phyloP scores from a whole-genome alignment of 2,113 vertebrate species.

The Pelecanoides urinatrix region DNA sequence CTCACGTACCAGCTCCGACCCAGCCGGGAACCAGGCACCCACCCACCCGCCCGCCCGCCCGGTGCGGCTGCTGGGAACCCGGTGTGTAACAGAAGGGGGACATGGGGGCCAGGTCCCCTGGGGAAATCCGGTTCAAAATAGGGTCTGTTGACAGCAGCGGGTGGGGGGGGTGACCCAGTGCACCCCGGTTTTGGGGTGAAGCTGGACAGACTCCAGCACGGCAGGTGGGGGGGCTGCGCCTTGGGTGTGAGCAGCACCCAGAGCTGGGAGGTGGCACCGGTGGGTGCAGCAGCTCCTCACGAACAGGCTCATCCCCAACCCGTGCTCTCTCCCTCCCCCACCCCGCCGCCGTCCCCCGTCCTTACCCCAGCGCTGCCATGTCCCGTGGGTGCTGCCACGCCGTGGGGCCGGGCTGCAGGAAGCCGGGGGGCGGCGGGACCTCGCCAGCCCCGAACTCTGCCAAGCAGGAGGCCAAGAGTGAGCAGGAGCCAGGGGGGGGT shows the following conservation, averaged over 20 bases:
- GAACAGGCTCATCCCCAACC: too few species aligned
- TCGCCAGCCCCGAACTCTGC: conserved; percentile 79
- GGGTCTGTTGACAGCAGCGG: fast-evolving
- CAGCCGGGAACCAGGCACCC: not conserved
- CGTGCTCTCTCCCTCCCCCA: fast-evolving
- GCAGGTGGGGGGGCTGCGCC: too few species aligned
- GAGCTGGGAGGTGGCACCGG: not conserved
- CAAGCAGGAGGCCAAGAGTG: not conserved
- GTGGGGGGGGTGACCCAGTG: fast-evolving
- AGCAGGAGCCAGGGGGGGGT: not conserved
- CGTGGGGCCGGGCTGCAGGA: conserved; percentile 75
- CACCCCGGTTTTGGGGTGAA: not conserved
- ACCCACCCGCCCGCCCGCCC: not conserved
- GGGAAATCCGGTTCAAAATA: not conserved
- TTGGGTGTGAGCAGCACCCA: not conserved
- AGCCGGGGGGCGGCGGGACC: conserved; percentile 63
- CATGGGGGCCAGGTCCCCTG: fast-evolving
- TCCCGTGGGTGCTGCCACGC: conserved; percentile 79
- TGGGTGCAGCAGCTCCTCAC: not conserved
- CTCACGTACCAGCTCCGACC: not conserved
- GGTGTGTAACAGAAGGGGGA: not conserved
- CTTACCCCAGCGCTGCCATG: conserved; percentile 70
- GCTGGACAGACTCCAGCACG: not conserved
- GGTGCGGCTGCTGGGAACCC: not conserved
- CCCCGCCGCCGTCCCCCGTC: not conserved